Evolutionary conservation across 2,797 vertebrate species (phyloP).

Genomic region (Ceyx erithaca): DNA sequence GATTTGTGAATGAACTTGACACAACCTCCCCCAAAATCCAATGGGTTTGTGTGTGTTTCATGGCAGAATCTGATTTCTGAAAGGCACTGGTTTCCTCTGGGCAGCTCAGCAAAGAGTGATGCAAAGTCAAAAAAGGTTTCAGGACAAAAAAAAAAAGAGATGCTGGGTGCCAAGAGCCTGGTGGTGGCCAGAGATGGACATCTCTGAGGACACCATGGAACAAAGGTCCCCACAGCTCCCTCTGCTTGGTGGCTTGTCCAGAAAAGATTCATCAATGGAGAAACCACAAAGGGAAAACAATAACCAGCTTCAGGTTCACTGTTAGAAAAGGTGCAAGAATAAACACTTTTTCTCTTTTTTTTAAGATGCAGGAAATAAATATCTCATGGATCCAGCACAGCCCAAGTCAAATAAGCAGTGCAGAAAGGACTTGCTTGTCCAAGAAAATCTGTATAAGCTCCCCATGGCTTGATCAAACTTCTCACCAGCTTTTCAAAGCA

Average conservation of each 20-base stretch:
- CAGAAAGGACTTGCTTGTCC: not conserved
- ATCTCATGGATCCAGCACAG: accelerated
- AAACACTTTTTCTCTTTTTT: not conserved
- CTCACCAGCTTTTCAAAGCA: not conserved
- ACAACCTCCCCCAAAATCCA: not conserved
- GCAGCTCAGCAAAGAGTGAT: accelerated
- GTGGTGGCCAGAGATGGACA: not conserved
- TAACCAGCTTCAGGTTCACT: not conserved
- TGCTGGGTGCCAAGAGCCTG: not conserved
- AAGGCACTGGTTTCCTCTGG: not conserved
- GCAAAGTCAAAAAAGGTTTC: not conserved
- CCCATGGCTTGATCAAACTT: not conserved
- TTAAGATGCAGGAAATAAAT: not conserved
- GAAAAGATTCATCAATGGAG: not conserved
- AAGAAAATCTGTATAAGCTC: not conserved
- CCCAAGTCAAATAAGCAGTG: not conserved
- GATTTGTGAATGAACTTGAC: not conserved
- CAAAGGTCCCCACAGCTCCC: not conserved
- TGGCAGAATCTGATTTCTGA: not conserved
- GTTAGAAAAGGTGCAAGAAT: not conserved
- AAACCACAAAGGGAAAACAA: not conserved
- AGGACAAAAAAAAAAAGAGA: not conserved
- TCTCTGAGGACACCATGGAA: not conserved
- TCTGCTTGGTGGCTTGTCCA: conserved; percentile 4
- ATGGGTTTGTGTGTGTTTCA: accelerated